phyloP scores from a whole-genome alignment of 2,888 invertebrate genomes.

The Gortyna flavago region DNA sequence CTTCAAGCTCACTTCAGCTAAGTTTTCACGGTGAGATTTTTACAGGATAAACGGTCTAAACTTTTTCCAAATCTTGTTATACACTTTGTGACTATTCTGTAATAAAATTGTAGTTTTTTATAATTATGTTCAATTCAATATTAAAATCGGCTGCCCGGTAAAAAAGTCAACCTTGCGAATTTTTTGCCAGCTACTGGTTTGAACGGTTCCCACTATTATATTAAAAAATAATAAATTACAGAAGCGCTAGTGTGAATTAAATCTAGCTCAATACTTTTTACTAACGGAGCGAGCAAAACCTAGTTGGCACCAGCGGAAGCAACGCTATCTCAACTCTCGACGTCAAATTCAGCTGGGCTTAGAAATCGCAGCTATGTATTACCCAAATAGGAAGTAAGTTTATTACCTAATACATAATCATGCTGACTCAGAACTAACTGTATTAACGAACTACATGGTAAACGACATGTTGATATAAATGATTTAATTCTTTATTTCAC shows the following conservation, averaged over 20 bases:
- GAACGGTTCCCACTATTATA: not conserved
- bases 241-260: conserved; percentile 16
- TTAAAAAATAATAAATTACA: conserved; percentile 16
- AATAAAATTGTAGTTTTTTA: too few species aligned
- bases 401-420: not conserved
- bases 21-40: too few species aligned
- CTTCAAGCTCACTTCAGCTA: too few species aligned
- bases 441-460: not conserved
- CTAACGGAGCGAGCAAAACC: conserved; percentile 41
- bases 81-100: too few species aligned
- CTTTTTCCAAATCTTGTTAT: too few species aligned
- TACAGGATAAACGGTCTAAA: too few species aligned
- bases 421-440: not conserved
- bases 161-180: not conserved
- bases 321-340: conserved; percentile 36
- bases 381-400: conserved; percentile 7
- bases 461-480: not conserved
- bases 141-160: not conserved
- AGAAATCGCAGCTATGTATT: conserved; percentile 41
- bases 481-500: not conserved
- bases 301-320: conserved; percentile 35
- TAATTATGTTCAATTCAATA: not conserved
- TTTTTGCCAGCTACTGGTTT: not conserved
- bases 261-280: conserved; percentile 34
- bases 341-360: conserved; percentile 50